Percentiles rank a stretch among this genome's conserved stretches.
Evolutionary conservation across 2,113 vertebrate genomes (phyloP).

Genomic region (Alosa alosa): DNA sequence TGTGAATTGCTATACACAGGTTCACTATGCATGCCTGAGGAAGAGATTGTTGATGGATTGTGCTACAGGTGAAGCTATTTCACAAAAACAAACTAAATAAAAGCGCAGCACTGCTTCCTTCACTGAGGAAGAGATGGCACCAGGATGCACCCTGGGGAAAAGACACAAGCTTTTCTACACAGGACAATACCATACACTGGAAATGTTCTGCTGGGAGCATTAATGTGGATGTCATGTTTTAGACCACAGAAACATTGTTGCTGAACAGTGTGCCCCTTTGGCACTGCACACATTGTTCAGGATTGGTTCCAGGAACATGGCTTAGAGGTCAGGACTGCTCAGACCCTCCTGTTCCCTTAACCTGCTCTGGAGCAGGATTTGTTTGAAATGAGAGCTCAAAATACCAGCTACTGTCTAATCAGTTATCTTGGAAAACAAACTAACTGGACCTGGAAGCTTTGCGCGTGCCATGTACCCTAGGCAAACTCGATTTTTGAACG

Average conservation of each 20-base stretch:
- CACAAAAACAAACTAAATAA: no score
- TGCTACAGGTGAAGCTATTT: no score
- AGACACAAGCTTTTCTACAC: not conserved
- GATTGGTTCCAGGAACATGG: not conserved
- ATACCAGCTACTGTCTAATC: no score
- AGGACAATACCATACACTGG: not conserved
- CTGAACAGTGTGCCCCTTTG: no score
- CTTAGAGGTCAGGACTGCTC: not conserved
- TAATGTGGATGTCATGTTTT: not conserved
- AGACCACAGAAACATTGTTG: not conserved
- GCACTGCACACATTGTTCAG: no score
- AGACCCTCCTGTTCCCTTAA: not conserved
- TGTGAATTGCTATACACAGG: not conserved
- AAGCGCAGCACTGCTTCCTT: no score
- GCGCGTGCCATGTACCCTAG: no score
- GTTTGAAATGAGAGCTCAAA: no score
- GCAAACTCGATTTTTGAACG: no score
- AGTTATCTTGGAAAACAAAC: no score
- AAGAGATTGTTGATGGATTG: not conserved
- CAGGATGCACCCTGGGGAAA: not conserved
- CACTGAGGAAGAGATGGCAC: not conserved
- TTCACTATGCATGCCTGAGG: not conserved
- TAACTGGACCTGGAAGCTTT: no score
- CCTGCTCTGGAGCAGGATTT: no score
- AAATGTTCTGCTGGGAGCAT: not conserved